A percentile compares a stretch with the other conserved stretches of the same genome.
Evolutionary conservation across 2,113 vertebrate species (phyloP).

Genomic region (Oreocharis arfaki): DNA sequence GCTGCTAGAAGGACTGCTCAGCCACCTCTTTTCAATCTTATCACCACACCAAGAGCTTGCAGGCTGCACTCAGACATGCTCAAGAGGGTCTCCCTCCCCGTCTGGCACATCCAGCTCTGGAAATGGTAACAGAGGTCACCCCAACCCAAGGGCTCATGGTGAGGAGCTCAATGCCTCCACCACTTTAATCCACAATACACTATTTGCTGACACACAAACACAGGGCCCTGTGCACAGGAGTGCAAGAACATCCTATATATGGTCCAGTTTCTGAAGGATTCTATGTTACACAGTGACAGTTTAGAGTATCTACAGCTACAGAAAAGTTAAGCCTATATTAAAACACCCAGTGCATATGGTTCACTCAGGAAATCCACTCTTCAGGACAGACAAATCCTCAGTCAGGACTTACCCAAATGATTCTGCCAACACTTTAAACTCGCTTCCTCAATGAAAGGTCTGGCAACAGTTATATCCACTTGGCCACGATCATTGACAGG

Average conservation of each 20-base stretch:
- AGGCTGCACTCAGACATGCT: neutral
- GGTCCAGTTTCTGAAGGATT: neutral
- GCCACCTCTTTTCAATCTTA: neutral
- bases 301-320: neutral
- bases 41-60: neutral
- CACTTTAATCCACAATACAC: neutral
- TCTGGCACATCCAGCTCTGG: neutral
- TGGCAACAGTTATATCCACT: constrained; percentile 87
- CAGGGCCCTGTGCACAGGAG: neutral
- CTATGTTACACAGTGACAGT: neutral
- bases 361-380: neutral
- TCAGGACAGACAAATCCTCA: neutral
- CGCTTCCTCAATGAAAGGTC: constrained; percentile 89
- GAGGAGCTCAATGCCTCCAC: neutral
- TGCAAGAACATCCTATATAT: neutral
- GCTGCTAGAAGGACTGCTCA: neutral
- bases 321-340: neutral
- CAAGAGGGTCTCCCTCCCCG: neutral
- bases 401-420: constrained; percentile 83
- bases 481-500: constrained; percentile 94
- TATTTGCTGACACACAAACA: neutral
- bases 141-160: neutral
- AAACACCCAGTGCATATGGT: neutral
- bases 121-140: neutral
- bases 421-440: constrained; percentile 96